Base-by-base conservation (phyloP, 2,113 vertebrate species). In the Fregetta grallaria region DNA sequence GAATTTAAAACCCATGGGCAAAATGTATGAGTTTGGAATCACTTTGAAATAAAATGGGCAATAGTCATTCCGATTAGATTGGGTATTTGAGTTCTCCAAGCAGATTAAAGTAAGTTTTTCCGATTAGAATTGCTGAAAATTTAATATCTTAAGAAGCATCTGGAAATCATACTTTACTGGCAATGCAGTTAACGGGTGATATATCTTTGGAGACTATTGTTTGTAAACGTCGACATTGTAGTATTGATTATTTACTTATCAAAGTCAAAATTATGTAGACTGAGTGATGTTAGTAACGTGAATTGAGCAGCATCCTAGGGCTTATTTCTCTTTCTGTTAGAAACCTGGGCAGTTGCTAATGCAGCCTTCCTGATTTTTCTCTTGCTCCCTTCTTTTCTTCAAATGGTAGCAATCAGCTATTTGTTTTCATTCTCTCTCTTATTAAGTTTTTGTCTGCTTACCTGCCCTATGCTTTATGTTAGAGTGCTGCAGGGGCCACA, bases 1-100 rank as follows among this genome's bases (percentile, higher is more conserved):
- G 42, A 89, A 90, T 90, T 96, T 94, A 93, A 96, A 95, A 88
- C 36, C 30, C 34, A 38, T 27, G 62, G 44, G 56, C 20, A 77
- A 94, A 77, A 63, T 52, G 70, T 22, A 75, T 70, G 91, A 84
- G 47, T 92, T 92, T 78, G 56, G 56, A 96, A 87, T 78, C 8
- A 30, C 84, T 84, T 94, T 30, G 80, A 95, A 95, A 86, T 90
- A 93, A 94, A 97, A 88, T 62, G 34, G 53, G 45, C 27, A 71
- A 20, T 66, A 90, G 73, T 83, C 22, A n/a, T 77, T 86, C 67
- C n/a, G 4, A 94, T 87, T 88, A 86, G 38, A 73, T 44, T 74
- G 73, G 10, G 49, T 73, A 81, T 96, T 93, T 7, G 14, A 86
- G 81, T 94, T 67, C 32, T 93, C 90, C 62, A 71, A 84, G 86